phyloP scores from a whole-genome alignment of 64 coral and sea anemone species.

The Orbicella faveolata region DNA sequence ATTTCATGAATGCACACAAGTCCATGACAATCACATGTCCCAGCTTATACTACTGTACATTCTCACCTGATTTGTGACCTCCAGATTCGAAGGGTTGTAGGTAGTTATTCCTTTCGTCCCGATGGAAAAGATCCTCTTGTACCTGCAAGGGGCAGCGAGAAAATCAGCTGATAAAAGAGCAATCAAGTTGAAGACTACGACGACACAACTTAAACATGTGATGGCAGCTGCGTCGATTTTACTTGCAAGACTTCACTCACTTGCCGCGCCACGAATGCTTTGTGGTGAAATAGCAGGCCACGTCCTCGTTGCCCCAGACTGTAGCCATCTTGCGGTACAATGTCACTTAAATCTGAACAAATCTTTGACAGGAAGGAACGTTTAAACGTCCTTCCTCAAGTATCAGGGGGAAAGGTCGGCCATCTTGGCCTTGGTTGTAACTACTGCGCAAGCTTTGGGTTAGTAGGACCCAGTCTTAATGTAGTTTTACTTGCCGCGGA shows the following conservation, averaged over 20 bases:
- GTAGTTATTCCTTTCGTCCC: conserved; percentile 96
- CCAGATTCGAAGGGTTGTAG: conserved; percentile 88
- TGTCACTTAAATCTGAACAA: background rate
- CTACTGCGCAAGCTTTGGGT: conserved; percentile 10
- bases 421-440: background rate
- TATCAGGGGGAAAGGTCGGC: background rate
- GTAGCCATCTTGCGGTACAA: conserved; percentile 69
- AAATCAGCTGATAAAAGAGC: background rate
- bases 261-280: conserved; percentile 99
- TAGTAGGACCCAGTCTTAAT: background rate
- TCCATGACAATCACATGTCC: too few relatives aligned
- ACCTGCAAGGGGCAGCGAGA: conserved; percentile 46
- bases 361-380: background rate
- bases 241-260: conserved; percentile 52
- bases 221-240: background rate
- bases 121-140: conserved; percentile 98
- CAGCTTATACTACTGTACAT: too few relatives aligned
- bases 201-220: background rate
- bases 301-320: conserved; percentile 92
- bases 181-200: background rate
- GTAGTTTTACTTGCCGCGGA: background rate
- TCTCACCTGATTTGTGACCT: conserved; percentile 95
- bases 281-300: conserved; percentile 96
- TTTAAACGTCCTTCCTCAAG: background rate
- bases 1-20: too few relatives aligned